Percentiles rank a stretch among this genome's conserved stretches.
phyloP scores from a whole-genome alignment of 2,797 vertebrate species.

The Neosilurus mollespiculum region DNA sequence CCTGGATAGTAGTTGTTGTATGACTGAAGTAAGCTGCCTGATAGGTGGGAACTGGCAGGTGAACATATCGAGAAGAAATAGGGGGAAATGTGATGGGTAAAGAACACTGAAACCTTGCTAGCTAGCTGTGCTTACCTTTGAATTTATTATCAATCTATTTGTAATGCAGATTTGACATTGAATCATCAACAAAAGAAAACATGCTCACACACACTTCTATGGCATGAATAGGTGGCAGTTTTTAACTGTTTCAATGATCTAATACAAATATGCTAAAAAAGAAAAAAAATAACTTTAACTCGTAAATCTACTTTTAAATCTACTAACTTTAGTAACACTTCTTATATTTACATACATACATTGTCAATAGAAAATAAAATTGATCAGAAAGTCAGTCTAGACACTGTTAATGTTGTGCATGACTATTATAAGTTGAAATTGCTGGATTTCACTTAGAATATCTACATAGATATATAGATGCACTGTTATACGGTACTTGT shows the following conservation, averaged over 20 bases:
- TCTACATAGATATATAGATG: too few species aligned
- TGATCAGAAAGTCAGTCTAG: too few species aligned
- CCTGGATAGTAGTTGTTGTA: background rate
- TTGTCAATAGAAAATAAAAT: too few species aligned
- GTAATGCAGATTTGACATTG: background rate
- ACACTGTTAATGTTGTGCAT: too few species aligned
- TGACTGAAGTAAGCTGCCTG: background rate
- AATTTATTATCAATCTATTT: background rate
- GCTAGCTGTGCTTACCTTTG: background rate
- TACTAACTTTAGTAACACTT: too few species aligned
- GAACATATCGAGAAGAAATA: background rate
- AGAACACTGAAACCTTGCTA: background rate
- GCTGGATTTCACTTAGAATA: too few species aligned
- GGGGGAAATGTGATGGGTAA: background rate
- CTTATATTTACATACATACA: too few species aligned
- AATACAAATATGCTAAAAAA: background rate
- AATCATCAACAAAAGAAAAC: background rate
- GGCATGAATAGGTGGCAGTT: background rate
- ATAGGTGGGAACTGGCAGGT: background rate
- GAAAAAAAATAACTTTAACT: too few species aligned
- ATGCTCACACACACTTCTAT: too few species aligned
- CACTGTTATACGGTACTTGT: too few species aligned
- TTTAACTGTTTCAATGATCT: background rate
- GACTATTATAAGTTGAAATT: too few species aligned
- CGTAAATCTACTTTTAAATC: too few species aligned